phyloP scores from a whole-genome alignment of 2,797 vertebrate genomes.

The Tachyglossus aculeatus region DNA sequence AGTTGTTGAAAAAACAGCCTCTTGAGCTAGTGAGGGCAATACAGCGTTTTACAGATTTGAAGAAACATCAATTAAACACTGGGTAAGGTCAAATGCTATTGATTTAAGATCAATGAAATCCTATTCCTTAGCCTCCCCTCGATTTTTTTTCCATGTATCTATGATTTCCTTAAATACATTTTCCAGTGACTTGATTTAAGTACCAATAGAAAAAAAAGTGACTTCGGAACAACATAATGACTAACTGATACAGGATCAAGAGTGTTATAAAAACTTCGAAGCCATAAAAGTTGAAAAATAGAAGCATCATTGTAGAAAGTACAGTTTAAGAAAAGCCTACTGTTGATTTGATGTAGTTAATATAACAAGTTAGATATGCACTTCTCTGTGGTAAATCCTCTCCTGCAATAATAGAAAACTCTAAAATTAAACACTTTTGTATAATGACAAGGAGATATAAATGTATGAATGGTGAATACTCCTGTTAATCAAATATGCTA shows the following conservation, averaged over 20 bases:
- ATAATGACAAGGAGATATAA: too few relatives aligned
- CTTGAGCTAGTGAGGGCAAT: slow-evolving; percentile 59
- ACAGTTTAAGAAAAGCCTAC: slow-evolving; percentile 16
- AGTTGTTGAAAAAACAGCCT: slow-evolving; percentile 51
- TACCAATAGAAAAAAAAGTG: slow-evolving; percentile 56
- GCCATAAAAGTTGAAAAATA: slow-evolving; percentile 44
- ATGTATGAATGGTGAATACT: too few relatives aligned
- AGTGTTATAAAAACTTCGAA: slow-evolving; percentile 60
- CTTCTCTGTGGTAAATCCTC: not conserved
- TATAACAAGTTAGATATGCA: not conserved
- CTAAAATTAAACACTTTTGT: too few relatives aligned
- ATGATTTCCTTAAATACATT: slow-evolving; percentile 61
- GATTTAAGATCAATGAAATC: slow-evolving; percentile 67
- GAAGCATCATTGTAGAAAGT: slow-evolving; percentile 53
- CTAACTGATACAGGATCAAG: slow-evolving; percentile 70
- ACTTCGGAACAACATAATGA: slow-evolving; percentile 65
- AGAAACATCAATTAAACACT: slow-evolving; percentile 71
- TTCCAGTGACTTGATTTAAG: slow-evolving; percentile 45
- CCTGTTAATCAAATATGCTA: too few relatives aligned
- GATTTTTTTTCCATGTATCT: slow-evolving; percentile 60
- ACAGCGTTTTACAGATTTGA: slow-evolving; percentile 69
- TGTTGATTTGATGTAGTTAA: not conserved
- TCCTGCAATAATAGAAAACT: too few relatives aligned
- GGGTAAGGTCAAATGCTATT: slow-evolving; percentile 75
- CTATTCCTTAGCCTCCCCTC: slow-evolving; percentile 44